Conservation (phyloP, 2,888 invertebrate genomes). For the Meteorus cinctellus region DNA sequence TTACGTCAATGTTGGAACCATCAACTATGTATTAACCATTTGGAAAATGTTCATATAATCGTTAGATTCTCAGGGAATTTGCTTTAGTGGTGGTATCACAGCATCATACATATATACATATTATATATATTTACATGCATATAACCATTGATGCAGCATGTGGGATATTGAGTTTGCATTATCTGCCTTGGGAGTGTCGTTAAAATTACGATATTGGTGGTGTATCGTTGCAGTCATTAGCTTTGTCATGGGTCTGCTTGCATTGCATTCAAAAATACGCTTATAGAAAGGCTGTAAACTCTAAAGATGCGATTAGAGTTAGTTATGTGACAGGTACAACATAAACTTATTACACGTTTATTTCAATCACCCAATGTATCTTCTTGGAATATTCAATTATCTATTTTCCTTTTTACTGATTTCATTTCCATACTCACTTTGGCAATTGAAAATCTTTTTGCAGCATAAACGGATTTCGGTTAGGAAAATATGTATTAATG, state of each 20-base stretch:
- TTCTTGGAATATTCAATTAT: too few species aligned
- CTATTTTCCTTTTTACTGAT: too few species aligned
- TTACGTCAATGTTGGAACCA: background rate
- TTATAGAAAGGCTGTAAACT: conserved; percentile 30
- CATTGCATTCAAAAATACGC: conserved; percentile 45
- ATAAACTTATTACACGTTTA: too few species aligned
- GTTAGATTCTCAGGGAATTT: background rate
- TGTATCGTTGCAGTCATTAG: conserved; percentile 59
- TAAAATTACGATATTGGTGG: conserved; percentile 64
- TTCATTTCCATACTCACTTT: too few species aligned
- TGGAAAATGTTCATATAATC: conserved; percentile 23
- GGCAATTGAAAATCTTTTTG: too few species aligned
- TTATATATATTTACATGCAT: conserved; percentile 13
- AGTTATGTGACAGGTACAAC: too few species aligned
- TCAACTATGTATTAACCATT: conserved; percentile 2
- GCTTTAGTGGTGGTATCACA: background rate
- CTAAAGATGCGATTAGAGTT: conserved; percentile 34
- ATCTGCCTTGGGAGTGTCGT: conserved; percentile 57
- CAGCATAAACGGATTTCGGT: too few species aligned
- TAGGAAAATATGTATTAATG: too few species aligned
- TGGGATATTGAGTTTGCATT: conserved; percentile 65
- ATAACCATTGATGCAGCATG: conserved; percentile 53
- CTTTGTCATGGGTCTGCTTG: conserved; percentile 45
- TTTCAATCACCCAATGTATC: too few species aligned
- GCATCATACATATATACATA: background rate